Conservation (phyloP, 2,797 vertebrate species). For the Eurystomus glaucurus region DNA sequence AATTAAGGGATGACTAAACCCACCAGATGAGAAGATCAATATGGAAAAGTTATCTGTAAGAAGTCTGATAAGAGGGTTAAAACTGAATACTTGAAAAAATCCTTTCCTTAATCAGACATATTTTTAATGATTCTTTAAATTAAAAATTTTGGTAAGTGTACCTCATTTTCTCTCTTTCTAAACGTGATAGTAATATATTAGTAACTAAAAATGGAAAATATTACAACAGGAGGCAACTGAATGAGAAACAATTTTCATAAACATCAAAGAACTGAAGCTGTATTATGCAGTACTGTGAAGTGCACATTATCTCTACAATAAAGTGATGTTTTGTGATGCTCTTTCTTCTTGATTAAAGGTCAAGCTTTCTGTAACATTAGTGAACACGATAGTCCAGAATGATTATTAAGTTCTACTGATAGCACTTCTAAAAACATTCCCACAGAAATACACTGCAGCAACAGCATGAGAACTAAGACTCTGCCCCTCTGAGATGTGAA, state of each 20-base stretch:
- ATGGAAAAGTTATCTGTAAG: not conserved
- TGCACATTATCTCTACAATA: not conserved
- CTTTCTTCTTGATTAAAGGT: constrained; percentile 55
- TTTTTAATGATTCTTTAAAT: not conserved
- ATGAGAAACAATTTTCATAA: not conserved
- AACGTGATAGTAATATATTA: not conserved
- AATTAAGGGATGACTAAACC: not conserved
- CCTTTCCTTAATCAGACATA: not conserved
- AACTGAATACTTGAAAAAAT: not conserved
- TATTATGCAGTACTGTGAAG: not conserved
- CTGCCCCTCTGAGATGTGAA: not conserved
- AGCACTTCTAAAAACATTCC: not conserved
- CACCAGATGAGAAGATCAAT: not conserved
- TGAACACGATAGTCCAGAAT: not conserved
- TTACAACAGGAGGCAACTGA: not conserved
- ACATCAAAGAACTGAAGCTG: not conserved
- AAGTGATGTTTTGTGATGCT: not conserved
- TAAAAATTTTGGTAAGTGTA: not conserved
- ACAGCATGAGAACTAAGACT: not conserved
- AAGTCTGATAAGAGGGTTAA: not conserved
- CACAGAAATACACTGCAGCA: not conserved
- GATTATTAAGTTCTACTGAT: not conserved
- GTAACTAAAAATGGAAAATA: not conserved
- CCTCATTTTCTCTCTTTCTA: not conserved
- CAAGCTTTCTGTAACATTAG: not conserved